Evolutionary conservation across 1,140 invertebrate species (phyloP), one percentile per base, ranked within the genome.

Genomic region (Leptoteleia sp.): DNA sequence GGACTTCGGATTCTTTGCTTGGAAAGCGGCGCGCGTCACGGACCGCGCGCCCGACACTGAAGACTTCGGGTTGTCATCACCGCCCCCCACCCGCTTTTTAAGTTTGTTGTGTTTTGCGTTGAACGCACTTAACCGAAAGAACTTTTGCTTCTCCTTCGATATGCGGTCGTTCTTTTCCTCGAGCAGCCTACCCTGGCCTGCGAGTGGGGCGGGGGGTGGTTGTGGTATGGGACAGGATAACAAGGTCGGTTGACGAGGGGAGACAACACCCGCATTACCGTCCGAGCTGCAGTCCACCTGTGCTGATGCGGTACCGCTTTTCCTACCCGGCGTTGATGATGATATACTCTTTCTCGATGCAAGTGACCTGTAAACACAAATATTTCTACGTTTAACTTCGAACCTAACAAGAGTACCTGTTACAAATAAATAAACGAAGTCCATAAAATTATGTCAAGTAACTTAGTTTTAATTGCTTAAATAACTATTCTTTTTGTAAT

Each of bases 121-220:
- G 84, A 94, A 94, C 52, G 93, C 93, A 79, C 93, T 94, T 82
- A 92, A 91, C 86, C 94, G 91, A 91, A 95, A 96, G 90, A 95
- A 95, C 87, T 95, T 95, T 89, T 95, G 94, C 90, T 95, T 95
- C 88, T 95, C 94, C 89, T 94, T 95, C 42, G 94, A 95, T 91
- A 96, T 94, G 81, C 92, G 91, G 87, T 94, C 94, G 85, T 91
- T 91, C 83, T 90, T 91, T 83, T 92, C 91, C 81, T 92, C 91
- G 81, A 91, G 90, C 76, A 87, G 85, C 83, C 84, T 85, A 84
- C 85, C 85, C 85, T 87, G 87, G 83, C 84, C 83, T 82, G 83
- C 85, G 82, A 86, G 83, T 85, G 88, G 86, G 84, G 84, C 83
- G 84, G 86, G 84, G 83, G 84, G 83, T 83, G 83, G 83, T 84